phyloP scores from a whole-genome alignment of 2,113 vertebrate genomes.

The Lophotis ruficrista region DNA sequence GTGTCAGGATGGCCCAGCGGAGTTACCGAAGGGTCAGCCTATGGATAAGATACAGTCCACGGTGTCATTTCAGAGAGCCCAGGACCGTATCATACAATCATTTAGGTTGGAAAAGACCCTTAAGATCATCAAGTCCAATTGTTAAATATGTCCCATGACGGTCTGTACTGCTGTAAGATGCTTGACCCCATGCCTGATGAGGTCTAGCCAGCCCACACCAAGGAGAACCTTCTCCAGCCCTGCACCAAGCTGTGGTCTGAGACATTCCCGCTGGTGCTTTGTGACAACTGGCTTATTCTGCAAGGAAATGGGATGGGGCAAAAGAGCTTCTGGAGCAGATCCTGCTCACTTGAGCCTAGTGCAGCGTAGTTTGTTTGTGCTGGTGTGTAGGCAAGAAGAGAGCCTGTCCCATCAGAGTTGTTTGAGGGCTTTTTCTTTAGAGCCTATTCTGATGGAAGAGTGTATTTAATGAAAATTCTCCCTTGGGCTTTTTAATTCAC shows the following conservation, averaged over 20 bases:
- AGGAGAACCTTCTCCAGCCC: background rate
- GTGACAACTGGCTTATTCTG: background rate
- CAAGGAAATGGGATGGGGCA: background rate
- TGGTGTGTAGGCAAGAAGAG: background rate
- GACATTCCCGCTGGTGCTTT: background rate
- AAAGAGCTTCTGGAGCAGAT: background rate
- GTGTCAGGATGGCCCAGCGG: background rate
- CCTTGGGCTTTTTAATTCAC: background rate
- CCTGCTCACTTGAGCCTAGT: background rate
- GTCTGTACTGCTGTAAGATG: background rate
- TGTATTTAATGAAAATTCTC: background rate
- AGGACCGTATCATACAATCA: background rate
- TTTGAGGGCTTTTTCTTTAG: background rate
- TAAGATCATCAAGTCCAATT: no score
- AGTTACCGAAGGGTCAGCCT: background rate
- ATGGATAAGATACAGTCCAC: accelerated
- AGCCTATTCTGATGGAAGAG: background rate
- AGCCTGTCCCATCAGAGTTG: background rate
- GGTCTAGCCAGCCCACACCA: background rate
- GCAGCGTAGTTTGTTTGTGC: background rate
- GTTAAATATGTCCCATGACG: background rate
- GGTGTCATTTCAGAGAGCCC: background rate
- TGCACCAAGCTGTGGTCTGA: background rate
- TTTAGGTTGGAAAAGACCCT: no score
- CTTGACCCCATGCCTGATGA: background rate